Base-by-base conservation (phyloP, 2,797 vertebrate species). In the Corythornis leucogaster region DNA sequence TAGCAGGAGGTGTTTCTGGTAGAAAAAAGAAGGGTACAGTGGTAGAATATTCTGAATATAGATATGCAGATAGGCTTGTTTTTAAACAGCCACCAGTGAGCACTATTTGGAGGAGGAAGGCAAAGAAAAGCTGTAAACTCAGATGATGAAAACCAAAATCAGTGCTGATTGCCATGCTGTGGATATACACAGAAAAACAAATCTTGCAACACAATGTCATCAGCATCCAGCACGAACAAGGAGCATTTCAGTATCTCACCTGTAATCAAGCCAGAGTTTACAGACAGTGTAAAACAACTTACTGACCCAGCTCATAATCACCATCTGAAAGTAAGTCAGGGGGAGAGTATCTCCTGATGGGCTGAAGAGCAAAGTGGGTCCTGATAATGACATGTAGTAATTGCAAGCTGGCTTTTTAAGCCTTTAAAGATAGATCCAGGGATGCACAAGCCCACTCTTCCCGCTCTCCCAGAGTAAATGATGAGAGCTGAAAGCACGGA, bases 251-350 rank as follows among this genome's bases (percentile, higher is more conserved):
- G 55, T 15, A 62, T 43, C 59, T 61, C 51, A 48, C 17, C 30
- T 69, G 21, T 45, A 74, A 86, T 43, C 77, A 90, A 77, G 48
- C 19, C 13, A 18, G 64, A 74, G 11, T 53, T 85, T 55, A 54
- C 25, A 71, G 46, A 7, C 20, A 59, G 28, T 1, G 1, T 68
- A 69, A 67, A 33, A 7, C 19, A 79, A 9, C 13, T 73, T 64
- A 38, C 12, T 50, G n/a, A 35, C 31, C 11, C 0, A 0, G 48
- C 28, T 85, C 5, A 2, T 1, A 1, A 22, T 11, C 28, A 55
- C 43, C 31, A 13, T 62, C 12, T 45, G 28, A 18, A 67, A 38
- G 35, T 38, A 11, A 48, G 11, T 11, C 6, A 0, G 0, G 51
- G 57, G 28, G 38, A 78, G 38, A 43, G 5, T 21, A 35, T 54